These are phyloP conservation scores for Tricholauxania praeusta DNA, from an alignment of 2,888 invertebrate genomes.

Conservation along the genomic window DNA sequence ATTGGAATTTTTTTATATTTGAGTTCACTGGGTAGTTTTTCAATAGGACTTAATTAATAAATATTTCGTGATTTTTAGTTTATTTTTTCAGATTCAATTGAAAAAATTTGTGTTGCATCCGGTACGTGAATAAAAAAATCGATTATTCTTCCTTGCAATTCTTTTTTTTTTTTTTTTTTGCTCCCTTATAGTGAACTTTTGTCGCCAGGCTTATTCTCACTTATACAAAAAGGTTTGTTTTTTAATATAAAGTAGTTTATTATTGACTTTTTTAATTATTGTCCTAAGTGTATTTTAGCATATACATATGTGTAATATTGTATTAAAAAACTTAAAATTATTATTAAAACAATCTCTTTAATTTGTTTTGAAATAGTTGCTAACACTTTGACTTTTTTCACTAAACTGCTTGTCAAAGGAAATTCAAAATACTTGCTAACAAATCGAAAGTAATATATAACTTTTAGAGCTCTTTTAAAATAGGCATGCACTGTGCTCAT, in stretches of 20 bases:
- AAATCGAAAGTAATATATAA: no score
- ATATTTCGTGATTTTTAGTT: neutral
- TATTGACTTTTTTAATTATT: constrained; percentile 2
- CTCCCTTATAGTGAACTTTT: neutral
- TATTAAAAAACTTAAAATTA: neutral
- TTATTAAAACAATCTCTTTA: neutral
- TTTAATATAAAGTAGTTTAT: neutral
- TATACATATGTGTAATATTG: neutral
- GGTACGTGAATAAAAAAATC: constrained; percentile 20
- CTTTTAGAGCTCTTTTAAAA: no score
- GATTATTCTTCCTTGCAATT: constrained; percentile 19
- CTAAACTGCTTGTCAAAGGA: constrained; percentile 13
- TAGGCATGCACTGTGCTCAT: no score
- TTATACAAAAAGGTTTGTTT: neutral
- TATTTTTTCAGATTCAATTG: neutral
- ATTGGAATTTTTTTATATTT: neutral
- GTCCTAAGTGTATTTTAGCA: neutral
- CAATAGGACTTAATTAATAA: neutral
- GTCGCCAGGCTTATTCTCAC: neutral
- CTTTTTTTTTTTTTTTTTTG: neutral
- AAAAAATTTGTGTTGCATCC: constrained; percentile 3
- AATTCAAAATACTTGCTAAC: neutral
- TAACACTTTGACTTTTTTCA: constrained; percentile 17
- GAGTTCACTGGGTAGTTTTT: neutral
- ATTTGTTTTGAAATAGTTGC: neutral